Base-by-base conservation (phyloP, 2,113 vertebrate genomes). In the Perca schrenkii region DNA sequence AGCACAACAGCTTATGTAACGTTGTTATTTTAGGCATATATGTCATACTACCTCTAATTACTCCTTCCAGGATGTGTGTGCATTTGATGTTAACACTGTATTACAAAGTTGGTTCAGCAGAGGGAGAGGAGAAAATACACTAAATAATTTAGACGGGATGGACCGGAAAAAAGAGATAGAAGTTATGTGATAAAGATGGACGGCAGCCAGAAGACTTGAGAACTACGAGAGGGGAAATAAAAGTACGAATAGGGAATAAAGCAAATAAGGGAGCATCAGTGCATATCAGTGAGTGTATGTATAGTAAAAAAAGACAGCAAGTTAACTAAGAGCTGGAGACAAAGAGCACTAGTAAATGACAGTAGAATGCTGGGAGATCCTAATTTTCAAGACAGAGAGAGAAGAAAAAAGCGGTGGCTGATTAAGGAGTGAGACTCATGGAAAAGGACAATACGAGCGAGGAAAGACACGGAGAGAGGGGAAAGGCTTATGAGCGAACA, bases 401-500 rank as follows among this genome's bases (percentile, higher is more conserved):
- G 47, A 57, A 49, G 74, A 80, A 62, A 62, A 65, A 56, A 79
- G 79, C 21, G 28, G 56, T 46, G 53, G 54, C 40, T 50, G 53
- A 64, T 62, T 66, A 75, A 79, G 49, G 31, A 84, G 57, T 40
- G 68, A 54, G 83, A 67, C 79, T 78, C 40, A 12, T 53, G 63
- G 66, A 91, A 43, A 77, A 86, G 81, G 82, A 77, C 79, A 79
- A 61, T 68, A 47, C 65, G 43, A 82, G 80, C 15, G 31, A 75
- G 68, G 64, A 74, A 65, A 88, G 89, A 88, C 79, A 77, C 22
- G 43, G 34, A 63, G 66, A 71, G 66, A 85, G 54, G 69, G 75
- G 76, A 84, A 90, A 90, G 84, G 88, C 93, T 92, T 84, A 85
- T 88, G 87, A 91, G 79, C 22, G 72, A 89, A 89, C 80, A 82